Evolutionary conservation across 2,113 vertebrate genomes (phyloP).

Genomic region (Isichthys henryi): DNA sequence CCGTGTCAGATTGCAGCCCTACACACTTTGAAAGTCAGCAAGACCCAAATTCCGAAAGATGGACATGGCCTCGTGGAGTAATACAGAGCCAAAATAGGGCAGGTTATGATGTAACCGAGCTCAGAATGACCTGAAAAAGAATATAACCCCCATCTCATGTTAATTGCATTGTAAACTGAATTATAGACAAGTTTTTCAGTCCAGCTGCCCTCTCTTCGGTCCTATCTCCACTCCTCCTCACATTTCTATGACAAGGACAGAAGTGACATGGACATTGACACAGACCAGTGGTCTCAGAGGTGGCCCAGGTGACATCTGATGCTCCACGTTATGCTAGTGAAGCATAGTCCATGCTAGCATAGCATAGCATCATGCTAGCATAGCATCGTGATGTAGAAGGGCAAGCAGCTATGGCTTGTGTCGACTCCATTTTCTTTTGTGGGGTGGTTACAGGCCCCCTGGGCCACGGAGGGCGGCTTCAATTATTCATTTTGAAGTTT

Average conservation of each 20-base stretch:
- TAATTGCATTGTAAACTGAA: neutral
- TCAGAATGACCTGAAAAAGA: neutral
- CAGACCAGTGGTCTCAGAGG: neutral
- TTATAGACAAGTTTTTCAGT: neutral
- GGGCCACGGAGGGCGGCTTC: neutral
- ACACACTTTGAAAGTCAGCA: neutral
- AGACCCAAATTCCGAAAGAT: neutral
- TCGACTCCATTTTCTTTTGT: neutral
- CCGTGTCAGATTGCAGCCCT: neutral
- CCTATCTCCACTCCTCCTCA: neutral
- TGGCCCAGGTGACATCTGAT: neutral
- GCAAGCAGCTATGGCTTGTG: neutral
- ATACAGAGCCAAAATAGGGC: neutral
- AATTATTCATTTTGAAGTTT: neutral
- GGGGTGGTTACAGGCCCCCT: neutral
- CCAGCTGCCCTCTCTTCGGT: neutral
- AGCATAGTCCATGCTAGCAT: neutral
- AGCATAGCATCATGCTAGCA: neutral
- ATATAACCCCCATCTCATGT: neutral
- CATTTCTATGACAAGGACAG: neutral
- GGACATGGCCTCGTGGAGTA: neutral
- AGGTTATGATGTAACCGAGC: neutral
- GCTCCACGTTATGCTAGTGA: neutral
- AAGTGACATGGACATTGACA: neutral
- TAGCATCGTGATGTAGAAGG: neutral